These are phyloP conservation scores for Aplochiton taeniatus DNA, from an alignment of 2,797 vertebrate genomes.

Conservation along the genomic window DNA sequence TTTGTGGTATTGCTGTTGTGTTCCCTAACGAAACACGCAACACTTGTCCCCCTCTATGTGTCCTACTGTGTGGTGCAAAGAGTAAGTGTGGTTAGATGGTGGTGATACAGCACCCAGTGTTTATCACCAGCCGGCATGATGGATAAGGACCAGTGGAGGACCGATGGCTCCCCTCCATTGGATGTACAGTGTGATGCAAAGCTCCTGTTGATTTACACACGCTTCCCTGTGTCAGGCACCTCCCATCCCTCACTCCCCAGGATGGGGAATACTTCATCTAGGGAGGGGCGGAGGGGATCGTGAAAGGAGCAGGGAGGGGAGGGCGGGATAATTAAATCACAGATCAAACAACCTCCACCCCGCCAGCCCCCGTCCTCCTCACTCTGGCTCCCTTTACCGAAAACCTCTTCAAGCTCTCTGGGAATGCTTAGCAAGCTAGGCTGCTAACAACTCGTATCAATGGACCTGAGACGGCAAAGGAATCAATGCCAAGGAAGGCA, in stretches of 20 bases:
- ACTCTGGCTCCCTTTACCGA: not conserved
- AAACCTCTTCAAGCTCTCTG: conserved; percentile 3
- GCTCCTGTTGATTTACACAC: conserved; percentile 62
- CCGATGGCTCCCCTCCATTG: conserved; percentile 40
- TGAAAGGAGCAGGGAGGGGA: not conserved
- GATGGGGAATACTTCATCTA: conserved; percentile 54
- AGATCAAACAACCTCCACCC: no score
- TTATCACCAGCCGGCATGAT: conserved; percentile 57
- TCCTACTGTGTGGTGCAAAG: not conserved
- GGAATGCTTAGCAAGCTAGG: conserved; percentile 26
- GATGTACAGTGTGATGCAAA: conserved; percentile 61
- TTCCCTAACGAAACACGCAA: no score
- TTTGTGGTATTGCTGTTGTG: no score
- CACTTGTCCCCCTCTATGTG: no score
- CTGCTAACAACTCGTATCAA: conserved; percentile 37
- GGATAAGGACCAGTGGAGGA: conserved; percentile 52
- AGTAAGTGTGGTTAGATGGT: conserved; percentile 5
- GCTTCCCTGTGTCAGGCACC: conserved; percentile 38
- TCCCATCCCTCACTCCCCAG: conserved; percentile 53
- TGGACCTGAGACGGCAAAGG: conserved; percentile 50
- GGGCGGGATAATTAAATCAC: not conserved
- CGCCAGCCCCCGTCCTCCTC: no score
- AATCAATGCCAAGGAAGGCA: conserved; percentile 63
- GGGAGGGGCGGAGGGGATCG: conserved; percentile 21
- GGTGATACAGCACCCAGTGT: conserved; percentile 34